Evolutionary conservation across 2,797 vertebrate genomes (phyloP), one percentile per base, ranked within the genome.

Genomic region (Acanthurus tractus): DNA sequence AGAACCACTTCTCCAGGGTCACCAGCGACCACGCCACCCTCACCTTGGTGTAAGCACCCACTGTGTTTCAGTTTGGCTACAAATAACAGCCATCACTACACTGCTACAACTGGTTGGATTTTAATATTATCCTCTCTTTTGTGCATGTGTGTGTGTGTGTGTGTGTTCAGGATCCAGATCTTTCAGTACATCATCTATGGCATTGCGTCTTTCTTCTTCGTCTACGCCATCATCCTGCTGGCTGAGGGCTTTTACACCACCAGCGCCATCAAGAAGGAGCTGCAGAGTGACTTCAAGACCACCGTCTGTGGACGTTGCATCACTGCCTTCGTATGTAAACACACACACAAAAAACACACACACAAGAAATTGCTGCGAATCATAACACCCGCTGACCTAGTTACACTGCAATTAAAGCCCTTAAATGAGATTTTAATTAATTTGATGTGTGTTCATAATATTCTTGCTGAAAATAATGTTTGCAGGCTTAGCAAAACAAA

Each of bases 111-210:
- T 6, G 20, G 11, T 56, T 46, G 1, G 40, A 34, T 34, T 34
- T 44, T n/a, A 48, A 8, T 2, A 2, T 40, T 40, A 1, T 38
- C 4, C 22, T 69, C 6, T 53, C 1, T 50, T 11, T 40, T 38
- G 6, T 70, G 4, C 14, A 17, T 25, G 7, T 17, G 44, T 25
- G 25, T 29, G 25, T 29, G 25, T 29, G 25, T 29, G 25, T 50
- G 40, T 46, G 15, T 57, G 6, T 69, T 20, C 89, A 99, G 98
- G 91, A 96, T 99, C 89, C 97, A 99, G 87, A 95, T 99, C 93
- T 96, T 99, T 95, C 98, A 99, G 94, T 99, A 99, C 90, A 95
- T 98, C 90, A 99, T 99, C 96, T 99, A 99, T 18, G 98, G 98
- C 87, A 96, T 99, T 2, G 98, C 97, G 10, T 97, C 97, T 36